Conservation (phyloP, 2,113 vertebrate species). For the Dasyornis broadbenti region DNA sequence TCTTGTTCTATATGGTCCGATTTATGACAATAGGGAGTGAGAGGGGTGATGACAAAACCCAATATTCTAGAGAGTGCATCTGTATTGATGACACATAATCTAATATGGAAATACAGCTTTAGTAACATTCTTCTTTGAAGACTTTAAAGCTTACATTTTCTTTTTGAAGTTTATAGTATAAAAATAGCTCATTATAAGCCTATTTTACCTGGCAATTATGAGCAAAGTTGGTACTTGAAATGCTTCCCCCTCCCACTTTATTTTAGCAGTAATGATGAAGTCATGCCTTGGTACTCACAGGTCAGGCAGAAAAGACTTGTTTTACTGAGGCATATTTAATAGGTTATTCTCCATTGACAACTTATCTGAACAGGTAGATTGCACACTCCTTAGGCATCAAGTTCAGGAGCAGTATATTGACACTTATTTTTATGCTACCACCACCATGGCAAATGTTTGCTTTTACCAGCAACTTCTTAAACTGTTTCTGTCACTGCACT, state of each 20-base stretch:
- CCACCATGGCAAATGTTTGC: background rate
- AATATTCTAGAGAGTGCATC: background rate
- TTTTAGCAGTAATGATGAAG: background rate
- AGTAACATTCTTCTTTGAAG: background rate
- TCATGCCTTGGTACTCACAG: background rate
- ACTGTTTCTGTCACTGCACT: background rate
- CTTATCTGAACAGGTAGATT: background rate
- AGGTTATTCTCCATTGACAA: background rate
- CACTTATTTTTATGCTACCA: background rate
- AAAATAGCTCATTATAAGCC: background rate
- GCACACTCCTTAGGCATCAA: background rate
- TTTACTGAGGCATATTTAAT: background rate
- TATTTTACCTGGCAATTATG: background rate
- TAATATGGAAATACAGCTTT: background rate
- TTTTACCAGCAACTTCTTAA: background rate
- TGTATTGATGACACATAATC: background rate
- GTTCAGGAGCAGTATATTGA: background rate
- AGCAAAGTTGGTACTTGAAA: background rate
- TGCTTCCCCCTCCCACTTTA: background rate
- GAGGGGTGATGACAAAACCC: background rate
- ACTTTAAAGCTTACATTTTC: background rate
- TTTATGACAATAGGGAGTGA: background rate
- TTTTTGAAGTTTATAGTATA: background rate
- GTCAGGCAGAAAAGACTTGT: background rate
- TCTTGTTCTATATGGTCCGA: background rate